These are phyloP conservation scores for Trilocha varians DNA, from an alignment of 2,888 invertebrate genomes.

Conservation along the genomic window DNA sequence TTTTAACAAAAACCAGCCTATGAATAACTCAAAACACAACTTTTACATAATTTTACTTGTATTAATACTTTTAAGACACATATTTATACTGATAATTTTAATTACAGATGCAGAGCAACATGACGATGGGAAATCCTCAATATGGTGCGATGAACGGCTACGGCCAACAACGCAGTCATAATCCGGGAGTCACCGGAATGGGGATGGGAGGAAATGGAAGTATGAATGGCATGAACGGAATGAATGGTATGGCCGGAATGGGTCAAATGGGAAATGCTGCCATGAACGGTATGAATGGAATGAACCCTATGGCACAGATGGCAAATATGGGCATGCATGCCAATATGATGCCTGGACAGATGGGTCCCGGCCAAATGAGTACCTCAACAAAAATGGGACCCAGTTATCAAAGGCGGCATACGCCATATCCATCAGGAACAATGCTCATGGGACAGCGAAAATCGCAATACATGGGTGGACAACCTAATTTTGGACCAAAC, in stretches of 20 bases:
- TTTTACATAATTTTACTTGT: too few species aligned
- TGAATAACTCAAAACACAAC: neutral
- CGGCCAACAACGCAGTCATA: conserved; percentile 73
- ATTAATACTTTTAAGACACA: conserved; percentile 18
- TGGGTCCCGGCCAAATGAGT: conserved; percentile 79
- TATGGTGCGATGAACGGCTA: conserved; percentile 75
- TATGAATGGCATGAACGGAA: conserved; percentile 44
- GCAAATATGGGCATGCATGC: conserved; percentile 81
- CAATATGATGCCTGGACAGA: conserved; percentile 79
- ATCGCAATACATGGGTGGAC: conserved; percentile 75
- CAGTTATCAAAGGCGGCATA: conserved; percentile 83
- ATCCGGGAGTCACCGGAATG: conserved; percentile 70
- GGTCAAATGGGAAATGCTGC: conserved; percentile 72
- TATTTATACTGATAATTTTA: conserved; percentile 12
- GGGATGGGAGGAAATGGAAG: conserved; percentile 67
- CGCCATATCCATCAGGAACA: conserved; percentile 89
- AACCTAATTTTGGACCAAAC: conserved; percentile 62
- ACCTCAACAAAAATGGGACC: conserved; percentile 79
- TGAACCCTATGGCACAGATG: conserved; percentile 84
- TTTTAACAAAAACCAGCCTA: neutral
- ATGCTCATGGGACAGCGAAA: conserved; percentile 90
- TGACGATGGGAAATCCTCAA: conserved; percentile 76
- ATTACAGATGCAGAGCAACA: conserved; percentile 77
- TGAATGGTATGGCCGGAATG: conserved; percentile 77
- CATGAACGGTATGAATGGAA: conserved; percentile 83